phyloP scores from a whole-genome alignment of 2,888 invertebrate species.

The Mesorhabditis sp. region DNA sequence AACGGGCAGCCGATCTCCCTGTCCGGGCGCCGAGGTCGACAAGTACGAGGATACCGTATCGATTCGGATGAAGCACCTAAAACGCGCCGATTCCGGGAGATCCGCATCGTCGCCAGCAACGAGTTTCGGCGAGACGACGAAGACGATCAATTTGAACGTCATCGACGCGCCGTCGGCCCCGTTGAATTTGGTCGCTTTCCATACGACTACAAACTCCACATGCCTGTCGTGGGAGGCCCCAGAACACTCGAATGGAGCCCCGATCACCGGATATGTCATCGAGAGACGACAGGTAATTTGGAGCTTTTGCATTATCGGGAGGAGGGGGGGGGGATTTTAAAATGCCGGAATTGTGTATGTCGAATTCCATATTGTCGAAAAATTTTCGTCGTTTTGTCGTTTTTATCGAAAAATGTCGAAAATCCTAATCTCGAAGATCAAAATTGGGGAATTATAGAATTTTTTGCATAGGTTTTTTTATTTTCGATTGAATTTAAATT shows the following conservation, averaged over 20 bases:
- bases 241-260: constrained; percentile 72
- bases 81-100: constrained; percentile 69
- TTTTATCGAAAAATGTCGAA: too few relatives aligned
- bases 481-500: too few relatives aligned
- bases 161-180: constrained; percentile 49
- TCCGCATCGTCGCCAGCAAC: constrained; percentile 66
- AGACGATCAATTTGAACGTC: constrained; percentile 35
- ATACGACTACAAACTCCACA: constrained; percentile 32
- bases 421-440: too few relatives aligned
- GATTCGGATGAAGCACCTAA: constrained; percentile 68
- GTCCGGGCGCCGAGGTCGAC: constrained; percentile 55
- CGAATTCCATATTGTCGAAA: too few relatives aligned
- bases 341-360: too few relatives aligned
- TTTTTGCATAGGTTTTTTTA: too few relatives aligned
- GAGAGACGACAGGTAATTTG: constrained; percentile 25
- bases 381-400: too few relatives aligned
- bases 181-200: constrained; percentile 26
- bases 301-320: background rate
- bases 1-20: constrained; percentile 1
- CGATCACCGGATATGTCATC: constrained; percentile 43
- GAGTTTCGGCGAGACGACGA: constrained; percentile 21
- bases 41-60: constrained; percentile 41
- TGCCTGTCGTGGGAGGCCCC: constrained; percentile 60
- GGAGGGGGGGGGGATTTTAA: constrained; percentile 13
- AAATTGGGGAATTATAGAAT: too few relatives aligned